A percentile compares a stretch with the other conserved stretches of the same genome.
Evolutionary conservation across 92 coral and sea anemone genomes (phyloP).

Genomic region (Pocillopora grandis): DNA sequence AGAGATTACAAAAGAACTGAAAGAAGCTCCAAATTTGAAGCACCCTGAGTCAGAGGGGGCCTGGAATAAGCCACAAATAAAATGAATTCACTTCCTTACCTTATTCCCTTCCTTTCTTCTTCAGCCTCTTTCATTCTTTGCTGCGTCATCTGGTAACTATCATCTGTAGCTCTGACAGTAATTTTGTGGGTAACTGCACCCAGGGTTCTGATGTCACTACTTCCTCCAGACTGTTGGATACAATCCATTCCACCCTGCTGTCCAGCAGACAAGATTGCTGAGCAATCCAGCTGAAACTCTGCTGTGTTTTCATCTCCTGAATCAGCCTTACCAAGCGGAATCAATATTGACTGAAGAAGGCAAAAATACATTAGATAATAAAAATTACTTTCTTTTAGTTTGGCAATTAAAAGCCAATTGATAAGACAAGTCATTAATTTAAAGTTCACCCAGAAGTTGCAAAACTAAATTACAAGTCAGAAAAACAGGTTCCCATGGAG

Average conservation of each 20-base stretch:
- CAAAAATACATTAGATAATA: not conserved
- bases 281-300: slow-evolving; percentile 68
- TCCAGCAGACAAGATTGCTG: slow-evolving; percentile 49
- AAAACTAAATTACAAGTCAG: too few relatives aligned
- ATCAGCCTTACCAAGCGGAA: slow-evolving; percentile 51
- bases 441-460: too few relatives aligned
- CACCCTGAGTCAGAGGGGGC: too few relatives aligned
- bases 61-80: not conserved
- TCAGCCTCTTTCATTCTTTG: slow-evolving; percentile 92
- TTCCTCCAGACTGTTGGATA: slow-evolving; percentile 69
- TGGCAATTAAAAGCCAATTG: too few relatives aligned
- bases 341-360: slow-evolving; percentile 59
- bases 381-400: too few relatives aligned
- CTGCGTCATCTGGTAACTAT: slow-evolving; percentile 90
- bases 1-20: too few relatives aligned
- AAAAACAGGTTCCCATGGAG: too few relatives aligned
- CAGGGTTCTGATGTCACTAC: slow-evolving; percentile 55
- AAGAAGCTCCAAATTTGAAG: too few relatives aligned
- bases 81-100: slow-evolving; percentile 40
- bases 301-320: slow-evolving; percentile 55
- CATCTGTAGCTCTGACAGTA: slow-evolving; percentile 88
- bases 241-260: slow-evolving; percentile 81
- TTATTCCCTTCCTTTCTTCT: slow-evolving; percentile 85
- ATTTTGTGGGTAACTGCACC: slow-evolving; percentile 90
- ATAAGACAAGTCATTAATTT: too few relatives aligned